Base-by-base conservation (phyloP, 1,140 invertebrate genomes). In the Panonychus citri region DNA sequence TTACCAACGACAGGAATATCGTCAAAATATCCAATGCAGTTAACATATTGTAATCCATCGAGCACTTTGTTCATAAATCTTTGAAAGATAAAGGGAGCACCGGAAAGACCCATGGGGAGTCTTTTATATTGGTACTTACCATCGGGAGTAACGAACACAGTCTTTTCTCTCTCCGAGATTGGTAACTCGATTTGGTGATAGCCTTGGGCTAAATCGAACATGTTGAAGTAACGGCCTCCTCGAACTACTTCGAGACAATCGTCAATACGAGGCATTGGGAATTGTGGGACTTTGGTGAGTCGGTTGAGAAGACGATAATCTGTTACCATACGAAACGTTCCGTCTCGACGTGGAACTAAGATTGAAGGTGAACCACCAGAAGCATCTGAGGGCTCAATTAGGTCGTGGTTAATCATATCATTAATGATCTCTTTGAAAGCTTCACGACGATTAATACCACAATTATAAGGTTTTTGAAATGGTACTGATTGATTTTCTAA, bases 241-340 rank as follows among this genome's bases (percentile, higher is more conserved):
- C 59, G 21, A 0, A 76, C 55, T 3, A 53, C 56, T 28, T 66
- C 60, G 1, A 76, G 56, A 17, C 21, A 28, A 7, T 63, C 60
- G 13, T 72, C 69, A n/a, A 76, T 70, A 7, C 62, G 50, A 1
- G 71, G 72, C 5, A 77, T 58, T 60, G 76, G 73, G 63, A 69
- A 77, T 42, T 60, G 64, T 60, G 76, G 71, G 54, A 64, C 62
- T 0, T 66, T 63, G 0, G 66, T 74, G 0, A 54, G 64, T 54
- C 21, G 8, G 61, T 77, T 76, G 21, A 77, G 50, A 17, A 51
- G 28, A n/a, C 73, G 42, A 61, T 67, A 76, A 60, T 76, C 71
- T 0, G 74, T 57, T 59, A 54, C 52, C 17, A 46, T n/a, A 7
- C 42, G 17, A 24, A 7, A 46, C 12, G 30, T 5, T 12, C 30